Conservation (phyloP, 2,888 invertebrate species). For the Phalera bucephala region DNA sequence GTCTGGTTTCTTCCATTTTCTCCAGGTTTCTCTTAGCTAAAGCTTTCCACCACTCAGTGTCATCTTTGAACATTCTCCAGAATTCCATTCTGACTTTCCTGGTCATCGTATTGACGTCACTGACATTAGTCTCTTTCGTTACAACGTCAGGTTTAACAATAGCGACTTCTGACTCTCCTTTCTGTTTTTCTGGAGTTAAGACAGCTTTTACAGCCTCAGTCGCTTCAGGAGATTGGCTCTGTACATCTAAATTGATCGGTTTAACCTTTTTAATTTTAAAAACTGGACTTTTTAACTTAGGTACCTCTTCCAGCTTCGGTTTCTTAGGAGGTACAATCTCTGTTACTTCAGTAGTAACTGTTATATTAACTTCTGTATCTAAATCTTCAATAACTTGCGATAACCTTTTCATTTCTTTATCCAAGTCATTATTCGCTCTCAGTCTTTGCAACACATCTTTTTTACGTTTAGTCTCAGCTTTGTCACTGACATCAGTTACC, state of each 20-base stretch:
- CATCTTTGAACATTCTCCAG: conserved; percentile 74
- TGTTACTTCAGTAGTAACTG: conserved; percentile 36
- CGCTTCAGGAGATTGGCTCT: conserved; percentile 24
- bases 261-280: conserved; percentile 68
- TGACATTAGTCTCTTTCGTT: conserved; percentile 16
- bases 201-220: conserved; percentile 25
- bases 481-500: conserved; percentile 52
- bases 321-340: conserved; percentile 32
- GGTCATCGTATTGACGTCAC: conserved; percentile 37
- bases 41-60: conserved; percentile 76
- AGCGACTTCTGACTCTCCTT: conserved; percentile 49
- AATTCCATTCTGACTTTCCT: conserved; percentile 58
- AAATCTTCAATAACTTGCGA: conserved; percentile 72
- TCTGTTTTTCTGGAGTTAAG: conserved; percentile 51
- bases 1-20: conserved; percentile 73
- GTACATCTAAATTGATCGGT: conserved; percentile 55
- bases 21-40: conserved; percentile 72
- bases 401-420: conserved; percentile 71
- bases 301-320: conserved; percentile 40
- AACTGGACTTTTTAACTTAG: conserved; percentile 57
- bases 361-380: conserved; percentile 54
- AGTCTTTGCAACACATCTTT: conserved; percentile 47
- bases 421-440: conserved; percentile 63
- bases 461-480: conserved; percentile 51
- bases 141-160: conserved; percentile 45